These are phyloP conservation scores for Copidosoma aretas DNA, from an alignment of 2,888 invertebrate species.

Conservation along the genomic window DNA sequence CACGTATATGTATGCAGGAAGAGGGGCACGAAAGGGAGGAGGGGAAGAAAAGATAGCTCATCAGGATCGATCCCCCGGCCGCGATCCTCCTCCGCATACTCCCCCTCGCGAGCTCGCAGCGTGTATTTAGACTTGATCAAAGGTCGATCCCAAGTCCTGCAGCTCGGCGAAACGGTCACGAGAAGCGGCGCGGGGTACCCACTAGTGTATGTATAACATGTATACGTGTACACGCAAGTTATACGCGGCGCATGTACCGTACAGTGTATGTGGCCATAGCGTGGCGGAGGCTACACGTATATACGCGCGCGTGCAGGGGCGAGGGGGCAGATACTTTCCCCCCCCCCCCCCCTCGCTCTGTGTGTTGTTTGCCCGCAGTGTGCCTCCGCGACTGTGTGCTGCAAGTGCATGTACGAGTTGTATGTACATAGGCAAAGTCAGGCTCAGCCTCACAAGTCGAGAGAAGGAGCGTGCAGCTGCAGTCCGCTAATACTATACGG, in stretches of 20 bases:
- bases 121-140: constrained; percentile 55
- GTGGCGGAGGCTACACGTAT: too few relatives aligned
- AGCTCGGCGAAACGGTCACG: constrained; percentile 52
- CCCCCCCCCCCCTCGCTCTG: too few relatives aligned
- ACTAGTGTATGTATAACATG: too few relatives aligned
- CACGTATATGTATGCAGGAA: neutral
- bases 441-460: constrained; percentile 3
- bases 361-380: too few relatives aligned
- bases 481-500: neutral
- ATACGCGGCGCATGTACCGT: too few relatives aligned
- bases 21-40: constrained; percentile 17
- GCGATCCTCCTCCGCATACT: neutral
- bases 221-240: too few relatives aligned
- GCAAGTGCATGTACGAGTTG: too few relatives aligned
- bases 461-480: constrained; percentile 9
- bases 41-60: constrained; percentile 40
- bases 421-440: too few relatives aligned
- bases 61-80: constrained; percentile 34
- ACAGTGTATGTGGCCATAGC: too few relatives aligned
- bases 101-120: constrained; percentile 30
- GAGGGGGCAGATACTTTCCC: too few relatives aligned
- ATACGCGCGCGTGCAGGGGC: too few relatives aligned
- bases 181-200: constrained; percentile 32
- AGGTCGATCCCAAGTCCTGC: constrained; percentile 51
- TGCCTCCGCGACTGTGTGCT: too few relatives aligned